phyloP scores from a whole-genome alignment of 1,140 invertebrate species.

The Brachionus plicatilis region DNA sequence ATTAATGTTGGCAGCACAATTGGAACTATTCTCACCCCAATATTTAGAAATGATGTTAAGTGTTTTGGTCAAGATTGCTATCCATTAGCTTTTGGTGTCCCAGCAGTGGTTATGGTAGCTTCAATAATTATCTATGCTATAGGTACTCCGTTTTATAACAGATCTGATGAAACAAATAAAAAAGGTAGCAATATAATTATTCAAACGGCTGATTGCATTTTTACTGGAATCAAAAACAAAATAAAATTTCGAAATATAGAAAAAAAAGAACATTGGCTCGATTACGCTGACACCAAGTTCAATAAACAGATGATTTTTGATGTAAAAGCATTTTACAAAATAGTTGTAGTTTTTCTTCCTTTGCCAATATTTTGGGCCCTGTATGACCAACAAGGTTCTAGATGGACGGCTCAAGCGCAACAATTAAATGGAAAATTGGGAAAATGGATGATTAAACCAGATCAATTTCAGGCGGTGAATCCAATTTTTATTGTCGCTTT shows the following conservation, averaged over 20 bases:
- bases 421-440: conserved; percentile 76
- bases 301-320: conserved; percentile 44
- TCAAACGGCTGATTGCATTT: conserved; percentile 23
- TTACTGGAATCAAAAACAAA: conserved; percentile 1
- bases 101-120: conserved; percentile 72
- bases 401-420: conserved; percentile 88
- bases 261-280: conserved; percentile 68
- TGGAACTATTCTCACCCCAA: conserved; percentile 82
- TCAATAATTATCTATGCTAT: conserved; percentile 30
- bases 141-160: conserved; percentile 41
- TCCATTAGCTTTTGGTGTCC: conserved; percentile 82
- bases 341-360: conserved; percentile 73
- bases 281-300: conserved; percentile 66
- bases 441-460: conserved; percentile 54
- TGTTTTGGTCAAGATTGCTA: conserved; percentile 81
- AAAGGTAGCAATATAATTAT: conserved; percentile 32
- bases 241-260: conserved; percentile 42
- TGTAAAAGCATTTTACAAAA: conserved; percentile 43
- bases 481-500: conserved; percentile 76
- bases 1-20: conserved; percentile 86
- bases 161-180: neutral
- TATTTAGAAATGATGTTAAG: conserved; percentile 69
- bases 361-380: conserved; percentile 84
- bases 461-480: conserved; percentile 62
- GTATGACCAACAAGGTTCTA: conserved; percentile 68